Base-by-base conservation (phyloP, 2,113 vertebrate species). In the Mesocricetus auratus region DNA sequence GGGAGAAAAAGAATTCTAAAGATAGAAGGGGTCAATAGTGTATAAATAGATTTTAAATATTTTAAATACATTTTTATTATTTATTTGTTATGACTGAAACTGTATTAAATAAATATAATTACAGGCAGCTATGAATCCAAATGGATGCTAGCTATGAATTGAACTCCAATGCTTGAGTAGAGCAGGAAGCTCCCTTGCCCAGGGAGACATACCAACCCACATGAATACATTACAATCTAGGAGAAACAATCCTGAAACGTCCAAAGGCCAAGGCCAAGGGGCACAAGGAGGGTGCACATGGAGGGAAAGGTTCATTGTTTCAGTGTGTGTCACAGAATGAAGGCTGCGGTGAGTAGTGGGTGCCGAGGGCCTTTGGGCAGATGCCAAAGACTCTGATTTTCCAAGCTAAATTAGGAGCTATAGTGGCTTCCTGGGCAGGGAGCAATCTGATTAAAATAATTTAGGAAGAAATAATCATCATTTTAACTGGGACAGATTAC, bases 371-470 rank as follows among this genome's bases (percentile, higher is more conserved):
- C 75, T 89, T 77, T 45, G 53, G 71, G 88, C 83, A 90, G 78
- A 93, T 47, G 66, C 45, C 92, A 68, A 91, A 62, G 91, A 96
- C 36, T 75, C 82, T 93, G 90, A 94, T 94, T 93, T 73, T 91
- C 92, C 92, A 89, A 82, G 56, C 79, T 93, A 47, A 92, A 97
- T 95, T 92, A 96, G 36, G 50, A 92, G 87, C 24, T 73, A 94
- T 73, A 89, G 15, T 60, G 21, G n/a, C 82, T 93, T 96, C 81
- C 94, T 89, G 73, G 83, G 47, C 56, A 89, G 21, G 81, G 33
- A 91, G 21, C 45, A 96, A 94, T 93, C 73, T 94, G 73, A 96
- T 94, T 95, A 94, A 95, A 94, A 96, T 95, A 93, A 95, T 93
- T 97, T 68, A 53, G 53, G 73, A 93, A 94, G 94, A 4, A 33